Evolutionary conservation across 23 tunicate species (phyloP).

Genomic region (Halocynthia roretzi): DNA sequence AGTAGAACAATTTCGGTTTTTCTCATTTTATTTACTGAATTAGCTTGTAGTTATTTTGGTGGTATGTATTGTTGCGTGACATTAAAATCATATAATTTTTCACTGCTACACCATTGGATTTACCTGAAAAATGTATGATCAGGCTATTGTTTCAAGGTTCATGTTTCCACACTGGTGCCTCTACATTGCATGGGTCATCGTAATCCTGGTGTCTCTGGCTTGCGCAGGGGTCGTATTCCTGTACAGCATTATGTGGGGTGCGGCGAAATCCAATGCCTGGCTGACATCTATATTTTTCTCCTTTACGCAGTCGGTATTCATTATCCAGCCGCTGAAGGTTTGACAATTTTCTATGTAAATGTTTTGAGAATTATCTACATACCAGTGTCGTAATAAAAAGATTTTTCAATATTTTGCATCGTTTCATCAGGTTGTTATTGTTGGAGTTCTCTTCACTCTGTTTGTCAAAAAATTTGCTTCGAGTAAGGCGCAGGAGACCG

Average conservation of each 20-base stretch:
- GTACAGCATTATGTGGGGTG: conserved; percentile 85
- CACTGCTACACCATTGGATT: no score
- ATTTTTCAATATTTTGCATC: neutral
- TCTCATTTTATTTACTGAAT: neutral
- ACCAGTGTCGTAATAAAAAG: neutral
- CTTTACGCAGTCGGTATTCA: conserved; percentile 63
- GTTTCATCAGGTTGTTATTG: conserved; percentile 31
- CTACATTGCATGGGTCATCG: conserved; percentile 56
- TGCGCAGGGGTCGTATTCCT: conserved; percentile 70
- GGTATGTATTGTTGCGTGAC: no score
- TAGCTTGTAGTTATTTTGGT: neutral
- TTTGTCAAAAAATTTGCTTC: conserved; percentile 46
- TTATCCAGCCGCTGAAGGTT: conserved; percentile 75
- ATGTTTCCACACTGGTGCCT: conserved; percentile 65
- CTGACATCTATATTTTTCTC: conserved; percentile 49
- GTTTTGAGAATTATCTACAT: neutral
- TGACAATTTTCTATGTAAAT: neutral
- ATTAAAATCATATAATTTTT: neutral
- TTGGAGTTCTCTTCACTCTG: conserved; percentile 42
- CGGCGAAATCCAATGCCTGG: conserved; percentile 65
- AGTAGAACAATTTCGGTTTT: conserved; percentile 26
- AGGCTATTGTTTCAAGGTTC: conserved; percentile 7
- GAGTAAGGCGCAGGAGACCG: conserved; percentile 39
- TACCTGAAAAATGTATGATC: no score
- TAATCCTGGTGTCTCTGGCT: conserved; percentile 15